phyloP scores from a whole-genome alignment of 2,113 vertebrate species.

The Rhabdornis inornatus region DNA sequence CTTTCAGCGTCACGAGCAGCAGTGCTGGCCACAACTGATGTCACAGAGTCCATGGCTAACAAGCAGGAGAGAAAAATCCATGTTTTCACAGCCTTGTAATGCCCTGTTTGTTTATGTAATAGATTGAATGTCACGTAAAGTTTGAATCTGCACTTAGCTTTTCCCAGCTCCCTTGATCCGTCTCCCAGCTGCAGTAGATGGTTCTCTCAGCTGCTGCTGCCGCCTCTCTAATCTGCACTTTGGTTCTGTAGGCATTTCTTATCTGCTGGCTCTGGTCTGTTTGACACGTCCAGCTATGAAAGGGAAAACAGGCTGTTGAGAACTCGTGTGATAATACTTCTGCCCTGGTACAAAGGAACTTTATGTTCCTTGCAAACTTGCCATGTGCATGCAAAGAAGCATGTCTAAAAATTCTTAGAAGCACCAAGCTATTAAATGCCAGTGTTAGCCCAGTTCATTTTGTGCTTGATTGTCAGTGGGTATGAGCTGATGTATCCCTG shows the following conservation, averaged over 20 bases:
- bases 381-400: background rate
- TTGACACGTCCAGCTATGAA: constrained; percentile 10
- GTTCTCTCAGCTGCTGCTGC: background rate
- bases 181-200: background rate
- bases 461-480: background rate
- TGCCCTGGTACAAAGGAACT: background rate
- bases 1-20: background rate
- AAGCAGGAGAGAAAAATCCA: background rate
- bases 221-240: constrained; percentile 12
- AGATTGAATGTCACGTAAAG: background rate
- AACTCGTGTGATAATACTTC: background rate
- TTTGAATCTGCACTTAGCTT: background rate
- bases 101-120: background rate
- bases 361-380: background rate
- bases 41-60: background rate
- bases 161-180: constrained; percentile 3
- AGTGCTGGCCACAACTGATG: background rate
- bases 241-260: constrained; percentile 38
- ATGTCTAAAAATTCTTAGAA: background rate
- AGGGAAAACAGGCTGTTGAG: background rate
- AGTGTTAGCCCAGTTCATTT: background rate
- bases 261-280: constrained; percentile 24
- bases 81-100: constrained; percentile 9
- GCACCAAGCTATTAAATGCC: background rate
- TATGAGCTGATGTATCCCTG: background rate